phyloP scores from a whole-genome alignment of 2,888 invertebrate species.

The Orthonychiurus folsomi region DNA sequence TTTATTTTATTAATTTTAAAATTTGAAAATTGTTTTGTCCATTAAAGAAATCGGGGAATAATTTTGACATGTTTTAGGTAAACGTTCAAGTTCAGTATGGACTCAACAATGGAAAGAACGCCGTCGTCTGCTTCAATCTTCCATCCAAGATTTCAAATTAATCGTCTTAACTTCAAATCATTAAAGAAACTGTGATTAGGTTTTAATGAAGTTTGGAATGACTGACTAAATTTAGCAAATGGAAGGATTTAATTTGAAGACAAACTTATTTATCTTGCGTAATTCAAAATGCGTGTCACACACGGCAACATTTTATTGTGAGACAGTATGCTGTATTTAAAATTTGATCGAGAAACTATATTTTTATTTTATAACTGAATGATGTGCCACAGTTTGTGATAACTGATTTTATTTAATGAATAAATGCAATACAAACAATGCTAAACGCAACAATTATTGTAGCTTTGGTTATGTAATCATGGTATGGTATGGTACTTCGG shows the following conservation, averaged over 20 bases:
- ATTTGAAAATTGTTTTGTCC: neutral
- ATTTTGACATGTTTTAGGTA: constrained; percentile 30
- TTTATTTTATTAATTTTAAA: constrained; percentile 5
- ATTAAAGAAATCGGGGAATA: neutral
- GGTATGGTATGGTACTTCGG: no score
- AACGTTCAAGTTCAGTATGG: constrained; percentile 40
- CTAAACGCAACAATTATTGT: no score
- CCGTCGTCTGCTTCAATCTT: constrained; percentile 39
- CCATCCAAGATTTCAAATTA: constrained; percentile 39
- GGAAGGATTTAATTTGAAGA: neutral
- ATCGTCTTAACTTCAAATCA: neutral
- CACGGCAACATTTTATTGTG: no score
- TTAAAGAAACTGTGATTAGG: neutral
- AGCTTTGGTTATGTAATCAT: no score
- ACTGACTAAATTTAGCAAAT: no score
- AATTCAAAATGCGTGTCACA: neutral
- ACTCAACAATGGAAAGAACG: constrained; percentile 36
- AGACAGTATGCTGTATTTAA: no score
- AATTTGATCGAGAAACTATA: no score
- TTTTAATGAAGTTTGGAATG: no score
- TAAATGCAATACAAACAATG: no score
- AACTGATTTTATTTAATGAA: no score
- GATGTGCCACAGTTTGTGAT: no score
- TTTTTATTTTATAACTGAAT: no score
- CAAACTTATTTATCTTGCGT: neutral